phyloP scores from a whole-genome alignment of 1,140 invertebrate species.

The Bacillus rossius region DNA sequence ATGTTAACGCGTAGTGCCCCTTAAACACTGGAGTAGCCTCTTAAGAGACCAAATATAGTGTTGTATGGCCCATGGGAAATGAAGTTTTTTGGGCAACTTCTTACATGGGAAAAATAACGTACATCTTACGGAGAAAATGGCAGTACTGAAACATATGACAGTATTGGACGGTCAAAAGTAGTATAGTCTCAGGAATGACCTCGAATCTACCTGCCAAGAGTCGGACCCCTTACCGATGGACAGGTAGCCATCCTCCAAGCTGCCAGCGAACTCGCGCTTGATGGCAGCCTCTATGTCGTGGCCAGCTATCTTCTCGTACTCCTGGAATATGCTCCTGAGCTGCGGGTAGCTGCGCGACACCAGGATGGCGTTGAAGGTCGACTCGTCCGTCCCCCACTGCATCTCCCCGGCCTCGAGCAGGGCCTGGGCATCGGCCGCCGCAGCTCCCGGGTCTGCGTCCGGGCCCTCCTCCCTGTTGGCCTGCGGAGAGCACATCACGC shows the following conservation, averaged over 20 bases:
- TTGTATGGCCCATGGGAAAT: too few species aligned
- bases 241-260: conserved; percentile 75
- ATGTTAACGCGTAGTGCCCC: too few species aligned
- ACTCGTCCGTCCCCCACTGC: conserved; percentile 84
- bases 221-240: conserved; percentile 74
- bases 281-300: conserved; percentile 82
- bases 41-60: too few species aligned
- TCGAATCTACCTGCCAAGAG: too few species aligned
- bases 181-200: too few species aligned
- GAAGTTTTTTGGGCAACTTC: too few species aligned
- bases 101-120: too few species aligned
- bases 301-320: conserved; percentile 69
- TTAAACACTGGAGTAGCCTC: too few species aligned
- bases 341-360: conserved; percentile 76
- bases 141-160: too few species aligned
- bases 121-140: too few species aligned
- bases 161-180: too few species aligned
- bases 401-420: conserved; percentile 65
- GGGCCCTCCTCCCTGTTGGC: conserved; percentile 44
- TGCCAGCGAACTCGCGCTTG: conserved; percentile 82
- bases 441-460: conserved; percentile 58
- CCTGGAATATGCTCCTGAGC: conserved; percentile 66
- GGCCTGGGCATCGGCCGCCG: conserved; percentile 62
- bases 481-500: conserved; percentile 29
- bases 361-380: conserved; percentile 75